Evolutionary conservation across 1,140 invertebrate species (phyloP), one percentile per base, ranked within the genome.

Genomic region (Drosophila serrata): DNA sequence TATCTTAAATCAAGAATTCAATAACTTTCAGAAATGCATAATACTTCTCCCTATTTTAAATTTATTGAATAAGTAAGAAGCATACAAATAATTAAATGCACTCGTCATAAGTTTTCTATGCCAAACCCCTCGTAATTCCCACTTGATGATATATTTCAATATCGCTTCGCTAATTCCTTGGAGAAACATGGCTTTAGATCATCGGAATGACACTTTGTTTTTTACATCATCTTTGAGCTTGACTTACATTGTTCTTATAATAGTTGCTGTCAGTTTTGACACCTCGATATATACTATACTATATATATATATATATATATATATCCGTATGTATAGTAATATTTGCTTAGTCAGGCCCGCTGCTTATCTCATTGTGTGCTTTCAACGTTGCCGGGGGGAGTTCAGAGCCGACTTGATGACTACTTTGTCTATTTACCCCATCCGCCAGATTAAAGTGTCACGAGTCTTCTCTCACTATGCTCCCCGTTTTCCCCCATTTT

Each of bases 391-490:
- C 33, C 15, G 35, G 49, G 63, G 63, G 68, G 19, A 64, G 27
- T 69, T 65, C 27, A 53, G 69, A 42, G n/a, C 53, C 68, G 76
- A 81, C 70, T 82, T 73, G 63, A 68, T 68, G 64, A 68, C 67
- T 68, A 70, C 67, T 70, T 79, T 84, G 65, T 62, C 65, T 84
- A 79, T 79, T 82, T 84, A 79, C 81, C 75, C 75, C 63, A 76
- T 76, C 65, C 76, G 64, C 27, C 64, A 84, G 81, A 85, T 85
- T 85, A 85, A 78, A 85, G 67, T 85, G 74, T 85, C 81, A 85
- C 81, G 81, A 86, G 78, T 79, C 40, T 70, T 59, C 35, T 59
- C 48, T n/a, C 68, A 56, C 56, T 40, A 43, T 51, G 49, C 49
- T 24, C 31, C 22, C 22, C 6, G n/a, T n/a, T n/a, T 19, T 37